phyloP scores from a whole-genome alignment of 2,888 invertebrate genomes.

The Erpobdella octoculata region DNA sequence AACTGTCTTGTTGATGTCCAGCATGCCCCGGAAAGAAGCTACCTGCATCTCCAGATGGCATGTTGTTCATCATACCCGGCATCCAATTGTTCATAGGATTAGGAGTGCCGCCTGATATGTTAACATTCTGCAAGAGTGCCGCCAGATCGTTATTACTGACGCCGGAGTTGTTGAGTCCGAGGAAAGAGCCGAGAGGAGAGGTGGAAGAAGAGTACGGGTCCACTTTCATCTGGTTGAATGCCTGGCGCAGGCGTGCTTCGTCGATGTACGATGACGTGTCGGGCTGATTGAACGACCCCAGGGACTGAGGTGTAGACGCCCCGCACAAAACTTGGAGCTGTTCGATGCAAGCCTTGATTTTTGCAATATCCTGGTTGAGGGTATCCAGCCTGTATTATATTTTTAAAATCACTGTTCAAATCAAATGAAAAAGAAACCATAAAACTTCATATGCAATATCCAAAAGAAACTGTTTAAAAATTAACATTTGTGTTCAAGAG shows the following conservation, averaged over 20 bases:
- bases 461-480: too few species aligned
- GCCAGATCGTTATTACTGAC: neutral
- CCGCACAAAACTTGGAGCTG: conserved; percentile 16
- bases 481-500: too few species aligned
- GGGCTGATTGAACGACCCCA: neutral
- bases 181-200: neutral
- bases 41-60: neutral
- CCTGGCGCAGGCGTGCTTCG: conserved; percentile 22
- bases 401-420: too few species aligned
- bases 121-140: neutral
- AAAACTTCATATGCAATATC: too few species aligned
- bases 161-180: neutral
- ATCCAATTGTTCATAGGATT: neutral
- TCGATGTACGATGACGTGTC: neutral
- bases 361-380: conserved; percentile 25
- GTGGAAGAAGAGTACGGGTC: conserved; percentile 10
- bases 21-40: neutral
- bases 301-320: neutral
- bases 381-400: conserved; percentile 13
- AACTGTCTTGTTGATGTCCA: conserved; percentile 11
- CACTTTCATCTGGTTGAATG: conserved; percentile 17
- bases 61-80: neutral
- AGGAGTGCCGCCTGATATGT: neutral
- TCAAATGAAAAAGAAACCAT: too few species aligned
- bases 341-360: conserved; percentile 27